Conservation (phyloP, 2,113 vertebrate species). For the Apus apus region DNA sequence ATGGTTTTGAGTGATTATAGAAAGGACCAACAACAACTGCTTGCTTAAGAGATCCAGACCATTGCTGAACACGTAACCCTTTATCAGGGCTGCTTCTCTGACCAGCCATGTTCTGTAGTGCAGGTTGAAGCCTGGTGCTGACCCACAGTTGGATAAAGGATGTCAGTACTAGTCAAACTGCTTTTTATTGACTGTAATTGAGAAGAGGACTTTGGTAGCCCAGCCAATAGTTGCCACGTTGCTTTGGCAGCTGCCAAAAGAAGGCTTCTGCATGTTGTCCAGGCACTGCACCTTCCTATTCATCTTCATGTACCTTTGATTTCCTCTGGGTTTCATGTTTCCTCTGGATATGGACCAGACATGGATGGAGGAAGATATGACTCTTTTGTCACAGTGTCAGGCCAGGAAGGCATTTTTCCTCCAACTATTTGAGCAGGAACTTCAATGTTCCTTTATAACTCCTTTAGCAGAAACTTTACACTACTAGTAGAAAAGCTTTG, state of each 20-base stretch:
- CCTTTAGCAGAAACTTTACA: too few relatives aligned
- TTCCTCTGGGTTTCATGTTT: not conserved
- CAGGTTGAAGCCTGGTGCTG: not conserved
- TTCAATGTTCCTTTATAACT: not conserved
- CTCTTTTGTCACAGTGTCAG: fast-evolving
- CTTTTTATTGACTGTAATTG: not conserved
- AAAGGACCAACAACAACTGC: not conserved
- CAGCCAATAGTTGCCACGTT: not conserved
- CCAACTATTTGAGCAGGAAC: not conserved
- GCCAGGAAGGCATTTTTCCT: not conserved
- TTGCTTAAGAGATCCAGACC: not conserved
- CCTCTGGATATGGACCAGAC: not conserved
- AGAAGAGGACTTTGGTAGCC: not conserved
- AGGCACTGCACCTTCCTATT: not conserved
- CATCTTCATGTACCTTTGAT: not conserved
- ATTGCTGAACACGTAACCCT: fast-evolving
- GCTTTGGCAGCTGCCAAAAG: not conserved
- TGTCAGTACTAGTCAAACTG: not conserved
- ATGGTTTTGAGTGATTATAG: not conserved
- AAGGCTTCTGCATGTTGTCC: not conserved
- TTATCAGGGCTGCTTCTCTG: not conserved
- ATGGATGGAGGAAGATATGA: fast-evolving
- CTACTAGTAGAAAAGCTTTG: not conserved
- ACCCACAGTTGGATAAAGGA: not conserved
- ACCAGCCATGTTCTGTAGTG: fast-evolving